Conservation (phyloP, 2,888 invertebrate species). For the Hydriomena furcata region DNA sequence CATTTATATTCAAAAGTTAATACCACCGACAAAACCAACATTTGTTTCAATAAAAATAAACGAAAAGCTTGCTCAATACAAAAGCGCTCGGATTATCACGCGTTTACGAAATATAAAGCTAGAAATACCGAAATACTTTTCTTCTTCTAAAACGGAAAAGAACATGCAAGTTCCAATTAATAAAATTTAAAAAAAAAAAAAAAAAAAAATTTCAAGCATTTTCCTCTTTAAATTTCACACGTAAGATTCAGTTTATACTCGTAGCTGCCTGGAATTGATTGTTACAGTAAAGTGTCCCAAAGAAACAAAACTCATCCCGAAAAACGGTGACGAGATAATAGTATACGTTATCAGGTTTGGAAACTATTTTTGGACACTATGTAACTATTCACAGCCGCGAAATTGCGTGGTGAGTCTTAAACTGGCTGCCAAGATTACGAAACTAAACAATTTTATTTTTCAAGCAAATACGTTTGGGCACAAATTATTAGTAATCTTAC, state of each 20-base stretch:
- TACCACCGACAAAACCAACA: not conserved
- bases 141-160: too few species aligned
- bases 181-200: not conserved
- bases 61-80: not conserved
- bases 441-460: not conserved
- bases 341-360: too few species aligned
- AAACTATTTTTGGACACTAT: too few species aligned
- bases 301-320: too few species aligned
- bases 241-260: not conserved
- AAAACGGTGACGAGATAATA: too few species aligned
- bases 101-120: not conserved
- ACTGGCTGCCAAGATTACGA: slow-evolving; percentile 9
- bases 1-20: not conserved
- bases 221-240: not conserved
- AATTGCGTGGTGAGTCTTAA: not conserved
- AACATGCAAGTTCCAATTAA: too few species aligned
- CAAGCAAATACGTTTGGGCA: not conserved
- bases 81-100: not conserved
- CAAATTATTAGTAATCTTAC: not conserved
- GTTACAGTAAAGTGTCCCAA: not conserved
- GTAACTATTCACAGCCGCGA: too few species aligned
- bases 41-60: not conserved
- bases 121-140: not conserved
- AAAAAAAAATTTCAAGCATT: not conserved
- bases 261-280: not conserved